Base-by-base conservation (phyloP, 2,888 invertebrate genomes). In the Pseudococcus jackbeardsleyi region DNA sequence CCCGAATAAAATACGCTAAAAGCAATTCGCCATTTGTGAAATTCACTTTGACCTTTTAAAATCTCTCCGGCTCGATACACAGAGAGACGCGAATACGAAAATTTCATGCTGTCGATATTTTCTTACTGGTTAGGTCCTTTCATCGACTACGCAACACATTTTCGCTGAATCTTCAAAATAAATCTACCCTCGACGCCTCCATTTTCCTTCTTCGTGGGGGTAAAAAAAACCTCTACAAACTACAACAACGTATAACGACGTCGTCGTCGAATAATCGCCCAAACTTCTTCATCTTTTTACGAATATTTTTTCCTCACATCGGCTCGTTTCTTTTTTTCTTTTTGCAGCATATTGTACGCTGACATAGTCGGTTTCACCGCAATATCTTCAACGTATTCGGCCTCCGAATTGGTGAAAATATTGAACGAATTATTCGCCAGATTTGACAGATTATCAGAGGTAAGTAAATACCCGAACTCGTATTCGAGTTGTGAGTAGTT, bases 301-400 rank as follows among this genome's bases (percentile, higher is more conserved):
- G 15, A 54, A 33, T 88, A 59, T 17, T 88, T 85, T 77, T 79
- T 19, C 68, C 5, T 82, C 12, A 33, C 12, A 26, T 72, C 11
- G 22, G 7, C 12, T 26, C 22, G 77, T 22, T 88, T 46, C 88
- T 89, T 89, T 86, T 86, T 84, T 84, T 39, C 88, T 89, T 68
- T 89, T 91, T 92, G 89, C 93, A 97, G 97, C 92, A 99, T 99
- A 91, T 94, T 99, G 90, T 99, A 98, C 92, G 99, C 98, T 42
- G 99, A 99, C 93, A 99, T 99, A 91, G 98, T 98, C 88, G 99
- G 99, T 88, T 99, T 99, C 92, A 99, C 99, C 7, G 98, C 98
- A 88, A 97, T 98, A 90, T 97, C 98, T 4, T 97, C 97, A 19
- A 97, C 97, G 9, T 97, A 97, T 92, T 97, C 97, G 88, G 98